Conservation (phyloP, 2,797 vertebrate species). For the Myiothlypis chrysogaster region DNA sequence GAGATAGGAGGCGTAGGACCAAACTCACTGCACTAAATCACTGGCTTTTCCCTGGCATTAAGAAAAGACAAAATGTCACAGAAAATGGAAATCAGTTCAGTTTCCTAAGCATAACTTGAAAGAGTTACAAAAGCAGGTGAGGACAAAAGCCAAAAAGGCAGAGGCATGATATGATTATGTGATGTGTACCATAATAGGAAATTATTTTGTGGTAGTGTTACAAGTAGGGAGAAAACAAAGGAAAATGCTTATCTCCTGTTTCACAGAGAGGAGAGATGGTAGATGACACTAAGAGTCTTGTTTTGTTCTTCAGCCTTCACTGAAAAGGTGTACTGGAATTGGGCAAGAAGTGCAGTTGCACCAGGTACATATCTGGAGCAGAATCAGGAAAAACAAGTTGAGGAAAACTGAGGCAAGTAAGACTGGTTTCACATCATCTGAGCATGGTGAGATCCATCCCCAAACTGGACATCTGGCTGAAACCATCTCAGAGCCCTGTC, state of each 20-base stretch:
- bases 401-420: not conserved
- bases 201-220: not conserved
- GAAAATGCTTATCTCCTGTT: not conserved
- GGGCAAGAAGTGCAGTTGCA: not conserved
- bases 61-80: not conserved
- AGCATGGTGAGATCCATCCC: not conserved
- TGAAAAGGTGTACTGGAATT: not conserved
- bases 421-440: not conserved
- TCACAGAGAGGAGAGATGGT: not conserved
- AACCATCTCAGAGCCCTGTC: not conserved
- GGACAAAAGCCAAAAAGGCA: not conserved
- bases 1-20: not conserved
- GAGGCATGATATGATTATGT: not conserved
- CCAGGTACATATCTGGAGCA: not conserved
- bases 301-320: not conserved
- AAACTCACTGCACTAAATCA: not conserved
- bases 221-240: not conserved
- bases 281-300: not conserved
- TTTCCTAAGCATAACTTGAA: not conserved
- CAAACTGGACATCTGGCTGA: not conserved
- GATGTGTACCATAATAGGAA: not conserved
- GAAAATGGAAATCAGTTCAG: not conserved
- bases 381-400: not conserved
- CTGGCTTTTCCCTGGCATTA: not conserved
- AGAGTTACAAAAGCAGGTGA: not conserved